Base-by-base conservation (phyloP, 1,140 invertebrate genomes). In the Drosophila santomea region DNA sequence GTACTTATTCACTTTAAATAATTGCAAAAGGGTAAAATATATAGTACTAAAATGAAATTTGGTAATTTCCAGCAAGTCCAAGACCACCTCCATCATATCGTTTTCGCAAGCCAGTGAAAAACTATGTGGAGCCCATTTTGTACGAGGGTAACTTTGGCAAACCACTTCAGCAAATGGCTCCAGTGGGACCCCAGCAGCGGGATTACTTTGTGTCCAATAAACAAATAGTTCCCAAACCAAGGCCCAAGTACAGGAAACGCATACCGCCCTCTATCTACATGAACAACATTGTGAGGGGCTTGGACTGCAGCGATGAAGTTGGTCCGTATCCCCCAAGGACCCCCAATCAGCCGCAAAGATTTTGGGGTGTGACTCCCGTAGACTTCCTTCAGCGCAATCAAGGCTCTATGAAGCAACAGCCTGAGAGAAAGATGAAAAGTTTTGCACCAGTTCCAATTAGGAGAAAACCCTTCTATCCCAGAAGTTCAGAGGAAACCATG, bases 121-220 rank as follows among this genome's bases (percentile, higher is more conserved):
- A 89, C 76, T 84, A 89, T 54, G 76, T 89, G 6, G 83, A 88
- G 15, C 83, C 83, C 14, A 88, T 88, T 38, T 51, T 86, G 0
- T 88, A 88, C 32, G 83, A 86, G 48, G 83, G 83, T 0, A 59
- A 76, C 28, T 74, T 88, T 38, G 57, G 35, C n/a, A 86, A 83
- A 20, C 84, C 72, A 0, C 63, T 74, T 8, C 79, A 83, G 6
- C 57, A 75, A 36, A 56, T 62, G 6, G 36, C 43, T 2, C 17
- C 43, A 2, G 14, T 50, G 0, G 45, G 62, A 12, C 54, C 61
- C 10, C 60, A 47, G 15, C 72, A 55, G 0, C 55, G 73, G 7
- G 83, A 88, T 14, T 88, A 68, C 23, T 89, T 67, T 54, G 56
- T 88, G 17, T 68, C 58, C 77, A 84, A 89, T 41, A 89, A 83